A percentile compares a stretch with the other conserved stretches of the same genome.
Evolutionary conservation across 2,888 invertebrate species (phyloP).

Genomic region (Nebria salina): DNA sequence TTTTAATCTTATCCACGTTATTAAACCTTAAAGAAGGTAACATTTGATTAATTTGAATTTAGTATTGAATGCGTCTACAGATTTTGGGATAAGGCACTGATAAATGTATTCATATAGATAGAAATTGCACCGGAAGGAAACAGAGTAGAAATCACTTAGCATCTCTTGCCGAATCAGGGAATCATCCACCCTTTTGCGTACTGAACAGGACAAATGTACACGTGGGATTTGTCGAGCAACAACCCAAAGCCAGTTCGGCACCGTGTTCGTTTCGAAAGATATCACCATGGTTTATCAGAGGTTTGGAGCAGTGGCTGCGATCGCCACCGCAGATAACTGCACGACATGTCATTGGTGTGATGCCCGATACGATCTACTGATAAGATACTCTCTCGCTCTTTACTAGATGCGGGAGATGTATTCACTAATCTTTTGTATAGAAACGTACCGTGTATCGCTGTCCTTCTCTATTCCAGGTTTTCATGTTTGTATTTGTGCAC

Average conservation of each 20-base stretch:
- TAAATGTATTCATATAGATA: background rate
- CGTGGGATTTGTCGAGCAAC: constrained; percentile 4
- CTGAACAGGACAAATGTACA: background rate
- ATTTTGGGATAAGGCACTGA: too few relatives aligned
- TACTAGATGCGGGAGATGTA: background rate
- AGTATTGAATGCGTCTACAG: too few relatives aligned
- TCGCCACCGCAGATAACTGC: constrained; percentile 16
- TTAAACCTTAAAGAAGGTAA: too few relatives aligned
- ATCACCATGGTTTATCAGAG: constrained; percentile 6
- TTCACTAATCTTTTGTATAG: constrained; percentile 16
- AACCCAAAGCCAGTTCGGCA: background rate
- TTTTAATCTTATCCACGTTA: too few relatives aligned
- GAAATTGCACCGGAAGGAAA: background rate
- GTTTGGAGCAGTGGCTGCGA: constrained; percentile 13
- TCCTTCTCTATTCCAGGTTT: background rate
- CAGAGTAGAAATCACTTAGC: constrained; percentile 7
- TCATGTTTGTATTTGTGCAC: background rate
- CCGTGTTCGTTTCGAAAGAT: constrained; percentile 3
- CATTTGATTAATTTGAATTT: too few relatives aligned
- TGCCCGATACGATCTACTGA: constrained; percentile 18
- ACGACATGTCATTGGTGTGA: constrained; percentile 19
- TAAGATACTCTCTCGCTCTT: constrained; percentile 15
- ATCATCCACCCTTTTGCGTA: background rate
- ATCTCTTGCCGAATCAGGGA: background rate
- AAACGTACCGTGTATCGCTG: background rate